Conservation (phyloP, 2,797 vertebrate species). For the Coilia nasus region DNA sequence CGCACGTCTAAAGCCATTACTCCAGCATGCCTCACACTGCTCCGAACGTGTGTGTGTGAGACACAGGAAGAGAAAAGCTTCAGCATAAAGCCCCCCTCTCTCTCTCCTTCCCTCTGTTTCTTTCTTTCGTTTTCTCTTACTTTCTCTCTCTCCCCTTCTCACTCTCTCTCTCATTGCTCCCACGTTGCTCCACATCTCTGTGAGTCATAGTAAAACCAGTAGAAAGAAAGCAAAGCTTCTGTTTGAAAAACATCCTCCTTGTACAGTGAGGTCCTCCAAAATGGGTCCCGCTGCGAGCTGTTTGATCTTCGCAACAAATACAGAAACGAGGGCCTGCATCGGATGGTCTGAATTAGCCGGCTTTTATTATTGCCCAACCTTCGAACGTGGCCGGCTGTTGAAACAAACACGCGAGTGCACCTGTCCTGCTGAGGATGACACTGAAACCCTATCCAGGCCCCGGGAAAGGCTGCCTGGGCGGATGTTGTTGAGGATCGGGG, state of each 20-base stretch:
- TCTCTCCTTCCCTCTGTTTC: background rate
- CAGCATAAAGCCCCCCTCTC: slow-evolving; percentile 21
- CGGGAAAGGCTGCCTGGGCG: background rate
- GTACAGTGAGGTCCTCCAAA: slow-evolving; percentile 1
- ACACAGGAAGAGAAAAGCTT: slow-evolving; percentile 34
- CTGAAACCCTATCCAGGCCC: slow-evolving; percentile 40
- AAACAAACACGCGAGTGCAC: slow-evolving; percentile 49
- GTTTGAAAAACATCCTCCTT: slow-evolving; percentile 30
- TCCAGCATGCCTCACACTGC: background rate
- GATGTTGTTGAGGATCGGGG: background rate
- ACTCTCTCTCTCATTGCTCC: slow-evolving; percentile 1
- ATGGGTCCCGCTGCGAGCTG: background rate
- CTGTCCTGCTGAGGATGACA: slow-evolving; percentile 51
- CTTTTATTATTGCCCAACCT: slow-evolving; percentile 46
- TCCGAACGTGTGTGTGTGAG: slow-evolving; percentile 36
- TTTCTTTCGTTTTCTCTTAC: background rate
- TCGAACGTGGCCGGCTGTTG: slow-evolving; percentile 27
- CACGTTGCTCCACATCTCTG: background rate
- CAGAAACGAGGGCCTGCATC: slow-evolving; percentile 16
- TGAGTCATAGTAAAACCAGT: slow-evolving; percentile 32
- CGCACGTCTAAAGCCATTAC: slow-evolving; percentile 25
- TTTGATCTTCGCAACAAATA: slow-evolving; percentile 29
- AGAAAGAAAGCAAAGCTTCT: slow-evolving; percentile 21
- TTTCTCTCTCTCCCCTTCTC: background rate
- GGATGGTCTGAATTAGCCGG: slow-evolving; percentile 31